Conservation (phyloP, 2,888 invertebrate species). For the Caenorhabditis virilis region DNA sequence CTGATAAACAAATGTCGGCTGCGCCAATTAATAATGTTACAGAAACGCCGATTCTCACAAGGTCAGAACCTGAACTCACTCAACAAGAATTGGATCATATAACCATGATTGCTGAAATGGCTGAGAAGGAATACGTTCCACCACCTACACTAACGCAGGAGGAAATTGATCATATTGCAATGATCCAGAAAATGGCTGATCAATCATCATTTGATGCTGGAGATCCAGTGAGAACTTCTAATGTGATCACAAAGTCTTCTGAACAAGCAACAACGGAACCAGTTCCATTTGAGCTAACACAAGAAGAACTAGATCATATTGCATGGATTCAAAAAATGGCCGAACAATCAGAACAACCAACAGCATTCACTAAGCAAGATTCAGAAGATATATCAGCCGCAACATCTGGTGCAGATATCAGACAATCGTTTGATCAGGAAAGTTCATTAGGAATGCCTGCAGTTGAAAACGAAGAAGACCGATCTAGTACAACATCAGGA, state of each 20-base stretch:
- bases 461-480: neutral
- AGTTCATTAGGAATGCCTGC: too few species aligned
- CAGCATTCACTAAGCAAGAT: neutral
- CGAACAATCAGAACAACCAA: neutral
- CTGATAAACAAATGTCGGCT: neutral
- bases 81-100: constrained; percentile 46
- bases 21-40: neutral
- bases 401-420: constrained; percentile 1
- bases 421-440: neutral
- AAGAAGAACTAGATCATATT: constrained; percentile 61
- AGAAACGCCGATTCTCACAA: neutral
- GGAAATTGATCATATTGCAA: constrained; percentile 36
- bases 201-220: constrained; percentile 1
- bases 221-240: neutral
- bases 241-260: neutral
- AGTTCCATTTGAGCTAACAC: constrained; percentile 43
- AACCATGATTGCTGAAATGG: constrained; percentile 32
- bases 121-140: constrained; percentile 13
- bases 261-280: neutral
- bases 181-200: constrained; percentile 22
- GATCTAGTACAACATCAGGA: too few species aligned
- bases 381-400: neutral
- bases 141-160: constrained; percentile 21
- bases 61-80: constrained; percentile 19
- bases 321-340: constrained; percentile 48